Percentiles rank a stretch among this genome's conserved stretches.
Conservation (phyloP, 2,888 invertebrate species). For the Drosophila neonasuta region DNA sequence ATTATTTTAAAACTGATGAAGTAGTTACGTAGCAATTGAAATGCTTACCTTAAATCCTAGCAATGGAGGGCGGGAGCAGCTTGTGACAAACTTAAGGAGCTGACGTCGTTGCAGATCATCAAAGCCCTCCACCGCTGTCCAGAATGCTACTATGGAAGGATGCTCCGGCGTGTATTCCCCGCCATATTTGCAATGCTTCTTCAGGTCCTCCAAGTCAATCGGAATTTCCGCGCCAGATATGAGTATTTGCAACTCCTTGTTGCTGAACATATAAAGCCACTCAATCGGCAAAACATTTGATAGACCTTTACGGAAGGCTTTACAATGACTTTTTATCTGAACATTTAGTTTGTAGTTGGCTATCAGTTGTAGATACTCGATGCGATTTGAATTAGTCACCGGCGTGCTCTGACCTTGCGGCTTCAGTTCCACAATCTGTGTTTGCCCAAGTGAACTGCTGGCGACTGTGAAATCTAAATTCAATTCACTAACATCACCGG, state of each 20-base stretch:
- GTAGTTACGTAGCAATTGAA: no score
- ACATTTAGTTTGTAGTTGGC: conserved; percentile 97
- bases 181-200: conserved; percentile 92
- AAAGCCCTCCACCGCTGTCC: conserved; percentile 93
- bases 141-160: conserved; percentile 93
- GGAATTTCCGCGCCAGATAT: conserved; percentile 97
- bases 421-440: conserved; percentile 94
- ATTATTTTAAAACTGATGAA: neutral
- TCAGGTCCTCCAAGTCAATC: conserved; percentile 95
- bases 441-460: conserved; percentile 94
- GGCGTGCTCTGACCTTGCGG: conserved; percentile 94
- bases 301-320: conserved; percentile 94
- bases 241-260: conserved; percentile 97
- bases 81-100: conserved; percentile 98
- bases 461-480: conserved; percentile 96
- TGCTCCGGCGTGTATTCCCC: conserved; percentile 93
- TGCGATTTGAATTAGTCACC: conserved; percentile 95
- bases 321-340: conserved; percentile 93
- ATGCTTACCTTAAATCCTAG: conserved; percentile 94
- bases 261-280: conserved; percentile 97
- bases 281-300: conserved; percentile 94
- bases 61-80: conserved; percentile 97
- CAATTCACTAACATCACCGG: conserved; percentile 92
- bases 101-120: conserved; percentile 92
- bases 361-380: conserved; percentile 97